Percentiles rank a stretch among this genome's conserved stretches.
Conservation (phyloP, 2,888 invertebrate species). For the Brachyptera putata region DNA sequence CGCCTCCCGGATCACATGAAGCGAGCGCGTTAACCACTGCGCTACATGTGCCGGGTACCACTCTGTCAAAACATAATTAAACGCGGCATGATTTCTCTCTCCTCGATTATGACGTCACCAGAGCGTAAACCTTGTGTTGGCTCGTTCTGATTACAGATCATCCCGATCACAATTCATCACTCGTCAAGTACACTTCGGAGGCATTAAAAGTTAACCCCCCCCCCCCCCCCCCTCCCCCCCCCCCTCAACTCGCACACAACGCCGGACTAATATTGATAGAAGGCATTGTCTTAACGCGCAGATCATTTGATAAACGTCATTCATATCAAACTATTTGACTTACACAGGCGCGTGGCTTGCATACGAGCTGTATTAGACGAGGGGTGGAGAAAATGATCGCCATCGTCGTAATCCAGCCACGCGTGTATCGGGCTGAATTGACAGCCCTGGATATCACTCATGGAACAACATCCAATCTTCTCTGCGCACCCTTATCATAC, state of each 20-base stretch:
- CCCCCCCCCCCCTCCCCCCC: neutral
- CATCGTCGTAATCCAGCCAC: too few species aligned
- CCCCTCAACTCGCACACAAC: neutral
- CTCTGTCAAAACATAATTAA: too few species aligned
- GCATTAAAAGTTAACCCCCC: slow-evolving; percentile 16
- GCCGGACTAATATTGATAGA: slow-evolving; percentile 8
- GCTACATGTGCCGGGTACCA: too few species aligned
- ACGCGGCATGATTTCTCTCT: too few species aligned
- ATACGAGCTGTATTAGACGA: neutral
- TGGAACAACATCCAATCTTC: neutral
- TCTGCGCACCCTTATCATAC: slow-evolving; percentile 24
- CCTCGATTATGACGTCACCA: slow-evolving; percentile 6
- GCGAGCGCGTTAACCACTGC: too few species aligned
- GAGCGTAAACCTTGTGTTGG: too few species aligned
- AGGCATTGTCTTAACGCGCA: slow-evolving; percentile 30
- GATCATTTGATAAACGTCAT: slow-evolving; percentile 31
- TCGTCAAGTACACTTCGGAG: slow-evolving; percentile 9
- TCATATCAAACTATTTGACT: slow-evolving; percentile 4
- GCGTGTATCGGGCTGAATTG: slow-evolving; percentile 29
- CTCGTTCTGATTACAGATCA: too few species aligned
- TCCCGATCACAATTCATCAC: slow-evolving; percentile 20
- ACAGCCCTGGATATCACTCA: slow-evolving; percentile 6
- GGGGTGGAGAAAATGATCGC: slow-evolving; percentile 19
- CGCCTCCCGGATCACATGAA: too few species aligned
- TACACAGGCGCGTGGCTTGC: neutral